These are phyloP conservation scores for Halisarca cf. caerulea DNA, from an alignment of 37 sponge, comb jelly and placozoan species.

Conservation along the genomic window DNA sequence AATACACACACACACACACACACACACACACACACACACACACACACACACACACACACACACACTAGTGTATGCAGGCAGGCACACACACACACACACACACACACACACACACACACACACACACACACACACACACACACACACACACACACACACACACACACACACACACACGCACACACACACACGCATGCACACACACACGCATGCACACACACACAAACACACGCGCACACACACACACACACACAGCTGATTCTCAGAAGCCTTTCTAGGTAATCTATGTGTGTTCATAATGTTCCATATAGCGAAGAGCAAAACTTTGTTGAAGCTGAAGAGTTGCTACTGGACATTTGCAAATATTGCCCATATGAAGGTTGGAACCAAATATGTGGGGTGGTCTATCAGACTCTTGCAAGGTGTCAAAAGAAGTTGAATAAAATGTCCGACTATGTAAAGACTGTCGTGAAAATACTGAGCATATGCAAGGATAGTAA, in stretches of 20 bases:
- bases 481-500: neutral
- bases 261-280: too few relatives aligned
- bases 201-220: too few relatives aligned
- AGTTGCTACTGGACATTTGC: constrained; percentile 70
- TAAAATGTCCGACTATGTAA: constrained; percentile 38
- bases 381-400: constrained; percentile 58
- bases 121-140: neutral
- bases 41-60: neutral
- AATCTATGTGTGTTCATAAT: neutral
- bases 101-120: neutral
- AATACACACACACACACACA: too few relatives aligned
- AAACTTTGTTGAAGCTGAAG: constrained; percentile 48
- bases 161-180: constrained; percentile 2
- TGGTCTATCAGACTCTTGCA: constrained; percentile 60
- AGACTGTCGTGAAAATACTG: neutral
- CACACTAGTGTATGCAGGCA: neutral
- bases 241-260: too few relatives aligned
- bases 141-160: constrained; percentile 14
- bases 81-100: neutral
- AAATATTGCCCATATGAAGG: constrained; percentile 64
- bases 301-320: constrained; percentile 28
- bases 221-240: too few relatives aligned
- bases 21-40: too few relatives aligned
- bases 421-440: constrained; percentile 62
- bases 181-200: neutral